phyloP scores from a whole-genome alignment of 2,888 invertebrate species.

The Biston stratarius region DNA sequence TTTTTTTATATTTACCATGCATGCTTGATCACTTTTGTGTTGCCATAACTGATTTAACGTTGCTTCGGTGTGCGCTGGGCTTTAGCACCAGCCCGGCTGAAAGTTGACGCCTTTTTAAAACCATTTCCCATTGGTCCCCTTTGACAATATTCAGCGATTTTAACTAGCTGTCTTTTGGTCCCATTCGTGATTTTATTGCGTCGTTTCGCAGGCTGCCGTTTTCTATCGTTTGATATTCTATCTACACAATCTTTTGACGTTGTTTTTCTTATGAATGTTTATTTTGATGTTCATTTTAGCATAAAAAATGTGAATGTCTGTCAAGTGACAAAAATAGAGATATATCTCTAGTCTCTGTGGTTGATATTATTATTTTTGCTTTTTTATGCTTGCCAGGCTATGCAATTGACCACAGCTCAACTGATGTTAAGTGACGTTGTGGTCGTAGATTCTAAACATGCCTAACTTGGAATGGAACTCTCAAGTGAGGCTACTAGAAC shows the following conservation, averaged over 20 bases:
- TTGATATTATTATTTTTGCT: too few species aligned
- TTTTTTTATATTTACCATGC: too few species aligned
- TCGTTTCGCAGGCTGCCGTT: constrained; percentile 19
- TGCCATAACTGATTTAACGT: neutral
- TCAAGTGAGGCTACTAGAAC: too few species aligned
- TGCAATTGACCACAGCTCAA: too few species aligned
- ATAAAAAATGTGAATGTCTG: neutral
- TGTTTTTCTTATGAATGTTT: constrained; percentile 2
- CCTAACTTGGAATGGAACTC: too few species aligned
- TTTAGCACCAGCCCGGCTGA: constrained; percentile 18
- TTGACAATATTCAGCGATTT: constrained; percentile 6
- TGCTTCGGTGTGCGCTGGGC: neutral
- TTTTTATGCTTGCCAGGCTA: too few species aligned
- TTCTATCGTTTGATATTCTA: constrained; percentile 35
- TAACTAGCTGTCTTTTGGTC: constrained; percentile 21
- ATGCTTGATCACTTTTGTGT: neutral
- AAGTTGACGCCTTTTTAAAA: constrained; percentile 26
- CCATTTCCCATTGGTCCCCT: constrained; percentile 6
- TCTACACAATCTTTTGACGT: constrained; percentile 10
- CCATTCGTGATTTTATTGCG: constrained; percentile 25
- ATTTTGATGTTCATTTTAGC: neutral
- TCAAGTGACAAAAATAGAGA: neutral
- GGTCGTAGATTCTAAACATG: too few species aligned
- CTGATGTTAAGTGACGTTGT: too few species aligned
- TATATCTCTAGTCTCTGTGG: neutral